These are phyloP conservation scores for Astyanax mexicanus DNA, from an alignment of 2,797 vertebrate genomes.

Conservation along the genomic window DNA sequence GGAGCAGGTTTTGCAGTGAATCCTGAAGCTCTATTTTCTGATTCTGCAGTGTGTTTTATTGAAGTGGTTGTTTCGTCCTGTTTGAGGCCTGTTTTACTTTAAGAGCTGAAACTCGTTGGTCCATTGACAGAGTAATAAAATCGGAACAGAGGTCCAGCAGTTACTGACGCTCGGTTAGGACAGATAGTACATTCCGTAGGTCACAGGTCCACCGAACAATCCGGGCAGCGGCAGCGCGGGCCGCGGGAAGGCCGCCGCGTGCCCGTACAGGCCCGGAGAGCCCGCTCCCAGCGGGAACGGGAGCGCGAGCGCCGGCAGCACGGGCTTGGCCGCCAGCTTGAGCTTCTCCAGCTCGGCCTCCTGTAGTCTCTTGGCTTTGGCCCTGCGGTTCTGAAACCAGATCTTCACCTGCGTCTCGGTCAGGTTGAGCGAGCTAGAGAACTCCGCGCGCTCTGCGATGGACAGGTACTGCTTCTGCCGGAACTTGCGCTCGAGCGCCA, in stretches of 20 bases:
- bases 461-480: slow-evolving; percentile 88
- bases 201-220: slow-evolving; percentile 79
- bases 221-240: slow-evolving; percentile 77
- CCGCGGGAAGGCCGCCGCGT: slow-evolving; percentile 73
- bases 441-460: slow-evolving; percentile 86
- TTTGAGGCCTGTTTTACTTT: slow-evolving; percentile 27
- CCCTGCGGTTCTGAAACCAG: slow-evolving; percentile 89
- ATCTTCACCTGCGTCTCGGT: slow-evolving; percentile 90
- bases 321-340: slow-evolving; percentile 83
- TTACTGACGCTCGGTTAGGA: slow-evolving; percentile 72
- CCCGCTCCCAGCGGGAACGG: slow-evolving; percentile 80
- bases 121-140: background rate
- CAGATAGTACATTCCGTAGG: slow-evolving; percentile 87
- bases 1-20: background rate
- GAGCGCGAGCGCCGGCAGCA: slow-evolving; percentile 82
- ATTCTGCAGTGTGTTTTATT: background rate
- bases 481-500: slow-evolving; percentile 87
- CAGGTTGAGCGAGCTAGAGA: slow-evolving; percentile 84
- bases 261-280: slow-evolving; percentile 76
- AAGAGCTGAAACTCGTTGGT: slow-evolving; percentile 17
- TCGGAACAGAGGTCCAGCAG: slow-evolving; percentile 1
- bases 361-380: slow-evolving; percentile 87
- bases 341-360: slow-evolving; percentile 86
- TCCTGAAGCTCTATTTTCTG: background rate
- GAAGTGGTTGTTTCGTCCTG: background rate